Conservation (phyloP, 1,140 invertebrate species). For the Diplogasteroides magnus region DNA sequence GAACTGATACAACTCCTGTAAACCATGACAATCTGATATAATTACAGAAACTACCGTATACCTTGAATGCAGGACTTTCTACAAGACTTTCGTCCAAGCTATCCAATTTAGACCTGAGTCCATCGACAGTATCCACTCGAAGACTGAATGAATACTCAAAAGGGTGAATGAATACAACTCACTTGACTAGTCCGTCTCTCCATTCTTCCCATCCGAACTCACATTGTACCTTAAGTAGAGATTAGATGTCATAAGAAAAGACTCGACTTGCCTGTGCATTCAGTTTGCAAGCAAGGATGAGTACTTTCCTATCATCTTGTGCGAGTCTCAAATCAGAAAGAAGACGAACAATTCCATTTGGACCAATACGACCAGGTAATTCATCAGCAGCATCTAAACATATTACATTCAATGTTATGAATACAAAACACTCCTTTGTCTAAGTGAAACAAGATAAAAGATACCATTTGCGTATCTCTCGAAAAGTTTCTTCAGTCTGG, state of each 20-base stretch:
- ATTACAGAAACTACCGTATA: too few species aligned
- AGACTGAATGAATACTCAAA: background rate
- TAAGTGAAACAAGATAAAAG: too few species aligned
- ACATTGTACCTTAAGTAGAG: constrained; percentile 10
- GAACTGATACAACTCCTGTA: constrained; percentile 14
- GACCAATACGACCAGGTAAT: constrained; percentile 13
- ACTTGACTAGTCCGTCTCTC: constrained; percentile 2
- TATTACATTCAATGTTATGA: background rate
- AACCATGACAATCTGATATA: too few species aligned
- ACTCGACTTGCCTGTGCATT: constrained; percentile 3
- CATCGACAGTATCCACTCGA: constrained; percentile 14
- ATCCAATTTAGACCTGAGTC: constrained; percentile 2
- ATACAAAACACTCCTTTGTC: too few species aligned
- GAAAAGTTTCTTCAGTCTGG: background rate
- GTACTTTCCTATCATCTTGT: constrained; percentile 9
- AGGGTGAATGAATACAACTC: background rate
- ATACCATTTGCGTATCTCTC: background rate
- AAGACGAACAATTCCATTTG: constrained; percentile 18
- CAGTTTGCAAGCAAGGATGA: constrained; percentile 15
- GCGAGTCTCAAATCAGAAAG: constrained; percentile 14
- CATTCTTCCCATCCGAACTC: constrained; percentile 23
- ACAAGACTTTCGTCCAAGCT: constrained; percentile 1
- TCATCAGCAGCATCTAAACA: background rate
- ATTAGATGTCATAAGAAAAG: background rate
- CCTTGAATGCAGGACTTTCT: background rate